Evolutionary conservation across 2,888 invertebrate genomes (phyloP), one percentile per base, ranked within the genome.

Genomic region (Phragmatobia fuliginosa): DNA sequence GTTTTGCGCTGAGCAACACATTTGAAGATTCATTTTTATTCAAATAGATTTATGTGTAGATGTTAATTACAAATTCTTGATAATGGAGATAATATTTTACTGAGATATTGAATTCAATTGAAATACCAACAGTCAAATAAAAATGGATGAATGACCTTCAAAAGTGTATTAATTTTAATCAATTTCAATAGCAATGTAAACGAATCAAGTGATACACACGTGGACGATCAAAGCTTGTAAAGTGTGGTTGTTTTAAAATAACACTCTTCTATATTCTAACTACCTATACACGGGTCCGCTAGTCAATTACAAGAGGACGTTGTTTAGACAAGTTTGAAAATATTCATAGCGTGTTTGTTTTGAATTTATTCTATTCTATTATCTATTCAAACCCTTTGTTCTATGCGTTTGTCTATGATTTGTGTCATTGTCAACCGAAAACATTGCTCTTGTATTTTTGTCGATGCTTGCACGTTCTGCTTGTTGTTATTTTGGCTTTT

Each of bases 301-400:
- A 69, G 78, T 80, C 74, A 73, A 77, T 76, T 69, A 70, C 77
- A 67, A 75, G 73, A 80, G 79, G 74, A 68, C 72, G 81, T 87
- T 89, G 90, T 90, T 90, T 88, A 83, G 86, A 87, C 77, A 82
- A 82, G 82, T 78, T 84, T 87, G 81, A 85, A 90, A 90, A 90
- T 90, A 91, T 90, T 87, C 87, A 81, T 84, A 84, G 82, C 83
- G 83, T 91, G 90, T 91, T 93, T 94, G 93, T 94, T 93, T 92
- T 89, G 85, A 89, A 87, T 91, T 88, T 76, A 76, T 77, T 77
- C 71, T 88, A 84, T 86, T 91, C 92, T 91, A 93, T 94, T 93
- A 85, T 92, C 91, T 91, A 91, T 89, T 90, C 84, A 88, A 91
- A 87, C 90, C 91, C 90, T 93, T 94, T 94, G 94, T 94, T 90